Base-by-base conservation (phyloP, 2,113 vertebrate genomes). In the Conger conger region DNA sequence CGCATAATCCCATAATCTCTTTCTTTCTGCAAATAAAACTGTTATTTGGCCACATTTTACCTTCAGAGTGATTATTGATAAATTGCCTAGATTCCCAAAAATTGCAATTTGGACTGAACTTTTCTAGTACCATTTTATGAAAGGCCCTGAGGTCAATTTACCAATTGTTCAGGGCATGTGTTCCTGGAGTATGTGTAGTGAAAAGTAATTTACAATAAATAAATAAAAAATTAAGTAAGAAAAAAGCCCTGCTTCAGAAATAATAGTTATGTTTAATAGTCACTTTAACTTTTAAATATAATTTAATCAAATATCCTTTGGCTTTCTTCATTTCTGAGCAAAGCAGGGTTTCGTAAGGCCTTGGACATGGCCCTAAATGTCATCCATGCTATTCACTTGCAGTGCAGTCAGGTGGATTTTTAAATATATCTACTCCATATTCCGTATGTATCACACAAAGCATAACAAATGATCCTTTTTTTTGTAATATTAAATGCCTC, bases 341-440 rank as follows among this genome's bases (percentile, higher is more conserved):
- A 73, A 73, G 27, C 68, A 73, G n/a, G 68, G 68, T 33, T 73
- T 73, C 3, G 57, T 27, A 63, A 4, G 27, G 60, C 27, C n/a
- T 73, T n/a, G 9, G 68, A 13, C 27, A 68, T n/a, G 27, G 60
- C 20, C 60, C 9, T 68, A 68, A 68, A 68, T 68, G 60, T 68
- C 60, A 68, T n/a, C 81, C 87, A 82, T 88, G 89, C 84, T 60
- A 30, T 37, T 35, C 30, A 83, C 50, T 37, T 40, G 36, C 18
- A 85, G 8, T 80, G 36, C 33, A 16, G 42, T 35, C 60, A 63
- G 76, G 53, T 27, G 42, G 50, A 36, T 42, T 50, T 50, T 50
- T 15, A 50, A 50, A 50, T 50, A 13, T 13, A 57, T 33, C 23
- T 37, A 30, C 15, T 42, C 33, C 38, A 45, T 20, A 50, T 9